phyloP scores from a whole-genome alignment of 2,113 vertebrate genomes.

The Oryzias melastigma region DNA sequence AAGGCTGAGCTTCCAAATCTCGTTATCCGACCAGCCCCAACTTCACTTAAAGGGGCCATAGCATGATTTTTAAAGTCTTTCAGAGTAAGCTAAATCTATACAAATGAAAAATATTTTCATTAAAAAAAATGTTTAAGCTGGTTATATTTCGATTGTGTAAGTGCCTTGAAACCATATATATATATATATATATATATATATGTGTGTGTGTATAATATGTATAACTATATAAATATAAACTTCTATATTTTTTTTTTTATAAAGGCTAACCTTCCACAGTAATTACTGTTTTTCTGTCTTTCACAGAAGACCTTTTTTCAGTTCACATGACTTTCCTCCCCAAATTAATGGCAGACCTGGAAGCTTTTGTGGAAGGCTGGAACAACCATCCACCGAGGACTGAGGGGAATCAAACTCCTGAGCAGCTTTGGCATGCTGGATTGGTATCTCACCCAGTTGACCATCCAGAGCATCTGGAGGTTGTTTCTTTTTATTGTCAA shows the following conservation, averaged over 20 bases:
- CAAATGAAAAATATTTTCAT: too few relatives aligned
- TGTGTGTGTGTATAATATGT: neutral
- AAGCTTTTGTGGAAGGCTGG: slow-evolving; percentile 5
- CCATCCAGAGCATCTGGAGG: slow-evolving; percentile 3
- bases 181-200: too few relatives aligned
- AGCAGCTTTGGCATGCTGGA: neutral
- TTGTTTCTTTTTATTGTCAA: too few relatives aligned
- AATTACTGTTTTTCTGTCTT: neutral
- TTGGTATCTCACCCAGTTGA: neutral
- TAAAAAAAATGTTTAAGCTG: too few relatives aligned
- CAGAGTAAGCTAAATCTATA: too few relatives aligned
- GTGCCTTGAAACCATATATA: too few relatives aligned
- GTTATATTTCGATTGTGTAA: too few relatives aligned
- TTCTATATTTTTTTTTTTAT: neutral
- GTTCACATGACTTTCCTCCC: neutral
- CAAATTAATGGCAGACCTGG: neutral
- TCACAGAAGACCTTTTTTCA: neutral
- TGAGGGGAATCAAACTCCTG: neutral
- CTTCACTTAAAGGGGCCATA: too few relatives aligned
- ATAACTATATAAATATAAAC: neutral
- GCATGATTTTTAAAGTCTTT: too few relatives aligned
- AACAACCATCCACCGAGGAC: neutral
- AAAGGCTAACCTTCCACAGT: neutral
- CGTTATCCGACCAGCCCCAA: too few relatives aligned
- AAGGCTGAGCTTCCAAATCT: too few relatives aligned